These are phyloP conservation scores for Gadus chalcogrammus DNA, from an alignment of 2,113 vertebrate species.

Conservation along the genomic window DNA sequence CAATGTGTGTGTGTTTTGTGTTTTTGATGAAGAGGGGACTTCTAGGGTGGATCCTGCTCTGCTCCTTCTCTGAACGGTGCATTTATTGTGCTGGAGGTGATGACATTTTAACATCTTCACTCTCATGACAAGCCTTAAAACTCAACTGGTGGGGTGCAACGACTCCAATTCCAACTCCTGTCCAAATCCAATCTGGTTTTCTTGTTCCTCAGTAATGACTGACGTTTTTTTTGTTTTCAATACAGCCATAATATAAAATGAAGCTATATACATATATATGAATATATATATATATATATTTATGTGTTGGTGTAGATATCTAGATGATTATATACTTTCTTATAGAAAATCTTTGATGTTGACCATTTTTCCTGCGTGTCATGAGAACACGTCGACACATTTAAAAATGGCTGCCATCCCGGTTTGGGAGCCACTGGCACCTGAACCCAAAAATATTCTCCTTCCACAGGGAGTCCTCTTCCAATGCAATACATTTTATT, in stretches of 20 bases:
- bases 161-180: conserved; percentile 70
- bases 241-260: conserved; percentile 78
- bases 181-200: conserved; percentile 74
- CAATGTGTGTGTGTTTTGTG: too few relatives aligned
- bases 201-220: conserved; percentile 74
- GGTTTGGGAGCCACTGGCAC: conserved; percentile 58
- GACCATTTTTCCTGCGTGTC: conserved; percentile 75
- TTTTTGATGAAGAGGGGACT: background rate
- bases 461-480: conserved; percentile 70
- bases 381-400: conserved; percentile 71
- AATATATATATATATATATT: conserved; percentile 73
- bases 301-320: conserved; percentile 81
- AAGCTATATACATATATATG: conserved; percentile 70
- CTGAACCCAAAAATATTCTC: conserved; percentile 41
- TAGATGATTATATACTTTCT: conserved; percentile 82
- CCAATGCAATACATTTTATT: conserved; percentile 72
- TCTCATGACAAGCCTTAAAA: conserved; percentile 75
- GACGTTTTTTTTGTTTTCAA: conserved; percentile 69
- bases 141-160: conserved; percentile 54
- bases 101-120: too few relatives aligned
- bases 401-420: conserved; percentile 54
- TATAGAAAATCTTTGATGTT: conserved; percentile 78
- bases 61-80: too few relatives aligned
- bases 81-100: too few relatives aligned
- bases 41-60: too few relatives aligned